Evolutionary conservation across 2,113 vertebrate genomes (phyloP).

Genomic region (Leiothrix lutea): DNA sequence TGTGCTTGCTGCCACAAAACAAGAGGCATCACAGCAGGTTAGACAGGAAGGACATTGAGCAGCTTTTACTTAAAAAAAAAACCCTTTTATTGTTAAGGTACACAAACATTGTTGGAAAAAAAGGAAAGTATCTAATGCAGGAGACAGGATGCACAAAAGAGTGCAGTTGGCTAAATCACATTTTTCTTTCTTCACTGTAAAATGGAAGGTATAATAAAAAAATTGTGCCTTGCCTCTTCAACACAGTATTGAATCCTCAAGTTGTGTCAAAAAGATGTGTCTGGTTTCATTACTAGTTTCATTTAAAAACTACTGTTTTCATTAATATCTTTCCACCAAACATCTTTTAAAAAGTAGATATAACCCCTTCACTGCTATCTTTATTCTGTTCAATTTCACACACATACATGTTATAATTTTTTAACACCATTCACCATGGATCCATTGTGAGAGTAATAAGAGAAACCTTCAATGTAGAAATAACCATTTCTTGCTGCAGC

Average conservation of each 20-base stretch:
- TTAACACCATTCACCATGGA: background rate
- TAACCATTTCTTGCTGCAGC: background rate
- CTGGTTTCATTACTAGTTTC: background rate
- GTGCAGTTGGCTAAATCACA: rapidly evolving
- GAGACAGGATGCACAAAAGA: background rate
- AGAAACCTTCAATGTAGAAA: background rate
- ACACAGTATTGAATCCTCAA: background rate
- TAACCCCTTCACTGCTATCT: background rate
- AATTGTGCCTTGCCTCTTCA: background rate
- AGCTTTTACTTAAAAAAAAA: background rate
- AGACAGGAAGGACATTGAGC: background rate
- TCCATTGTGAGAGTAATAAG: background rate
- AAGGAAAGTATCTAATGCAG: background rate
- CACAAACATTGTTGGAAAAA: background rate
- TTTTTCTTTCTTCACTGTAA: background rate
- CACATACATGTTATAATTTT: background rate
- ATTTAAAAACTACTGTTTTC: background rate
- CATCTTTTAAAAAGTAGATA: background rate
- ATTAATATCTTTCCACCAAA: background rate
- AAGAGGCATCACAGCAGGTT: background rate
- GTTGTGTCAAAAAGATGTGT: background rate
- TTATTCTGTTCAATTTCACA: background rate
- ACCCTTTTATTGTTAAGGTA: background rate
- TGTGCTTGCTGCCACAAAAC: rapidly evolving
- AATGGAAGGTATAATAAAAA: background rate